Evolutionary conservation across 53 echinoderm and acorn worm species (phyloP).

Genomic region (Arbacia lixula): DNA sequence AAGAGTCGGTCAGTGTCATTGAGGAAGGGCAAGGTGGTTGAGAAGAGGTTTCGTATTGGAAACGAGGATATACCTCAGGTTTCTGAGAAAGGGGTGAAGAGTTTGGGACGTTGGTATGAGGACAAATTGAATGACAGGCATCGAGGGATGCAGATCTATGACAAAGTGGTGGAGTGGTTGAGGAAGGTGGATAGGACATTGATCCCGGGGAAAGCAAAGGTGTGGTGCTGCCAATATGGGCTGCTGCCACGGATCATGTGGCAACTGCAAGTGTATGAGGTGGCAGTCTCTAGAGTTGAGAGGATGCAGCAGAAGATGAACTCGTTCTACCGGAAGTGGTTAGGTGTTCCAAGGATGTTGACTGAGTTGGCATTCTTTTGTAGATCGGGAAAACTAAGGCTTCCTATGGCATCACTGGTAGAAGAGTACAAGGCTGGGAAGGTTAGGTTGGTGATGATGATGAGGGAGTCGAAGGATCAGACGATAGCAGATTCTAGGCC

Average conservation of each 20-base stretch:
- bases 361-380: too few species aligned
- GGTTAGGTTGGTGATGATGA: too few species aligned
- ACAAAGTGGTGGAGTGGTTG: constrained; percentile 39
- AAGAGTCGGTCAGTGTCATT: constrained; percentile 43
- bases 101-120: constrained; percentile 49
- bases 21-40: constrained; percentile 46
- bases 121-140: constrained; percentile 48
- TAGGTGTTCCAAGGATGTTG: too few species aligned
- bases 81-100: constrained; percentile 35
- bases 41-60: constrained; percentile 27
- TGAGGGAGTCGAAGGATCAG: too few species aligned
- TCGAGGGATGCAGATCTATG: constrained; percentile 29
- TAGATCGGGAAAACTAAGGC: too few species aligned
- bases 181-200: constrained; percentile 33
- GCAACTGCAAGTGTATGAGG: constrained; percentile 46
- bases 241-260: constrained; percentile 57
- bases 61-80: constrained; percentile 56
- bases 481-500: too few species aligned
- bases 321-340: background rate
- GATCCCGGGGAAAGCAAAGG: constrained; percentile 54
- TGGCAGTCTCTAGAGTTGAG: constrained; percentile 11
- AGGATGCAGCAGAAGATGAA: constrained; percentile 27
- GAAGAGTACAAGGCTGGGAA: too few species aligned
- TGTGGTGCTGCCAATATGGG: constrained; percentile 38
- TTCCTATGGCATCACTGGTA: too few species aligned